phyloP scores from a whole-genome alignment of 2,888 invertebrate species.

The Acheta domesticus region DNA sequence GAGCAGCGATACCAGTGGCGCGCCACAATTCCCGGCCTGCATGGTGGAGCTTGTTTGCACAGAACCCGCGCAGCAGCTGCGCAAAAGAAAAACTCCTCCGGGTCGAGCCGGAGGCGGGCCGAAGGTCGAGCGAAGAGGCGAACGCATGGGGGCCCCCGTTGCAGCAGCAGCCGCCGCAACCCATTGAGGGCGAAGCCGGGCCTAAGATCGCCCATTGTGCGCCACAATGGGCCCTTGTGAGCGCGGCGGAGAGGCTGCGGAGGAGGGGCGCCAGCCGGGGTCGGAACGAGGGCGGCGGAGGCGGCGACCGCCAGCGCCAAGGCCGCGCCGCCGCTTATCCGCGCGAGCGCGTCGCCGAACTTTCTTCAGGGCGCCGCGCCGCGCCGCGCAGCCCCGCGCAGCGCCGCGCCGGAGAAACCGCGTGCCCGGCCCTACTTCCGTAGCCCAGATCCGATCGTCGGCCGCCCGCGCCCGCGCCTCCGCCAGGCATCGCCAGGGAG shows the following conservation, averaged over 20 bases:
- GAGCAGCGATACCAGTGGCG: no score
- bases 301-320: not conserved
- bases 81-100: no score
- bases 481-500: not conserved
- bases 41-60: not conserved
- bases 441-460: slow-evolving; percentile 29
- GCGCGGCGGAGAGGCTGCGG: not conserved
- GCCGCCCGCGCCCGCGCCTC: not conserved
- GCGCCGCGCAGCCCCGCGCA: not conserved
- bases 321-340: not conserved
- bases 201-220: slow-evolving; percentile 4
- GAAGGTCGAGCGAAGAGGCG: not conserved
- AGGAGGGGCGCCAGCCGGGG: not conserved
- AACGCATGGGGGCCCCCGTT: not conserved
- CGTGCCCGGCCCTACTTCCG: slow-evolving; percentile 27
- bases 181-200: not conserved
- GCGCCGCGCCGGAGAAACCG: not conserved
- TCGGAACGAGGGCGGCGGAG: not conserved
- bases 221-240: not conserved
- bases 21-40: no score
- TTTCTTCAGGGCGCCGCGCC: not conserved
- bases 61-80: not conserved
- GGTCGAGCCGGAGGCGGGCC: not conserved
- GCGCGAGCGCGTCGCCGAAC: not conserved
- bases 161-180: not conserved